A percentile compares a stretch with the other conserved stretches of the same genome.
phyloP scores from a whole-genome alignment of 92 coral and sea anemone species.

The Siderastrea siderea region DNA sequence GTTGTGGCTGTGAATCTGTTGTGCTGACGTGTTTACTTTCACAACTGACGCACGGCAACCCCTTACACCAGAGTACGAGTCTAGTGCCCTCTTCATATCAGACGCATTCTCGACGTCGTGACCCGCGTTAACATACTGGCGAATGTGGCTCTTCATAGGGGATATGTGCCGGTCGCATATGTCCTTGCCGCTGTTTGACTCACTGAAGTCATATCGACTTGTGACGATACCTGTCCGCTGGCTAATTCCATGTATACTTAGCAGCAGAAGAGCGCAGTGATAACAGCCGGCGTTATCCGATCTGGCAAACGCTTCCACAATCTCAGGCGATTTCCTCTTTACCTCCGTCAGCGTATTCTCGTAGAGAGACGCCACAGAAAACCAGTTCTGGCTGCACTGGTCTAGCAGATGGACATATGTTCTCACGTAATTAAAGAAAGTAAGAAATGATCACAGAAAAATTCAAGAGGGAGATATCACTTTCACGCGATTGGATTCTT shows the following conservation, averaged over 20 bases:
- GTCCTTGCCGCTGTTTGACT: constrained; percentile 38
- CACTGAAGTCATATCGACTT: background rate
- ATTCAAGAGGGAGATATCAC: no score
- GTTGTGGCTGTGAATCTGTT: constrained; percentile 23
- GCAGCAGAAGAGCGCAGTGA: background rate
- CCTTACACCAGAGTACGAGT: constrained; percentile 27
- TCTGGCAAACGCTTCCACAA: constrained; percentile 19
- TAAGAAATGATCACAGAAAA: no score
- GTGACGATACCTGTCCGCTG: constrained; percentile 31
- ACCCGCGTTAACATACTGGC: constrained; percentile 44
- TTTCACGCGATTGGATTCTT: no score
- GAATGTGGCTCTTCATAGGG: constrained; percentile 38
- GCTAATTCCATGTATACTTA: constrained; percentile 38
- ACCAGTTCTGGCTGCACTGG: background rate
- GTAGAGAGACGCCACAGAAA: background rate
- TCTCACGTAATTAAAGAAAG: no score
- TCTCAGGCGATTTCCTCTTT: background rate
- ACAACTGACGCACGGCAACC: constrained; percentile 36
- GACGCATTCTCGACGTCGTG: constrained; percentile 26
- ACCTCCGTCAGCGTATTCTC: no score
- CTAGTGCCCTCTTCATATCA: constrained; percentile 29
- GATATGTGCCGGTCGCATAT: constrained; percentile 35
- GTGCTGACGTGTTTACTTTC: constrained; percentile 14
- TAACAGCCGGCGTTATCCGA: constrained; percentile 28
- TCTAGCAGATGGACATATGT: no score